These are phyloP conservation scores for Mythimna albipuncta DNA, from an alignment of 2,888 invertebrate genomes.

Conservation along the genomic window DNA sequence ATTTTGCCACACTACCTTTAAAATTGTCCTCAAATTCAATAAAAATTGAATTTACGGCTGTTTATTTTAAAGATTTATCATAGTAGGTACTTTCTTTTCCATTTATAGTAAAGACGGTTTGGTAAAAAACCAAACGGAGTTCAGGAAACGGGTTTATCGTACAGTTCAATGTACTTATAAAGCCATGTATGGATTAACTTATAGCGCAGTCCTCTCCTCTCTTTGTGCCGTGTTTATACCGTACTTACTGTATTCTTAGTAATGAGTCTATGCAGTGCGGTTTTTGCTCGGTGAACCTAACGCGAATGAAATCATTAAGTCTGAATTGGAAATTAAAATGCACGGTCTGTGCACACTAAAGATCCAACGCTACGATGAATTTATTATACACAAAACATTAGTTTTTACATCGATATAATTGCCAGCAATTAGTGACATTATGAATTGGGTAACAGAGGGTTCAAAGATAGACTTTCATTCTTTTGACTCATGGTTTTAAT, in stretches of 20 bases:
- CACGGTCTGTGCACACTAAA: slow-evolving; percentile 32
- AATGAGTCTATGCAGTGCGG: slow-evolving; percentile 48
- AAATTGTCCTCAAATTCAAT: slow-evolving; percentile 6
- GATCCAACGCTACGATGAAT: slow-evolving; percentile 19
- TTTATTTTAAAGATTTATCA: slow-evolving; percentile 14
- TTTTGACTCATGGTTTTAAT: neutral
- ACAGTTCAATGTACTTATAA: slow-evolving; percentile 55
- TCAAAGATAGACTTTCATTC: neutral
- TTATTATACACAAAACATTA: neutral
- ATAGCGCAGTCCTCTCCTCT: slow-evolving; percentile 37
- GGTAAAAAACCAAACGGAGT: slow-evolving; percentile 42
- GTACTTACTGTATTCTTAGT: slow-evolving; percentile 48
- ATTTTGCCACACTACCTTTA: slow-evolving; percentile 17
- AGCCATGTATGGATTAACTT: slow-evolving; percentile 50
- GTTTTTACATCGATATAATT: slow-evolving; percentile 12
- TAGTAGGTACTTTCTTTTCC: slow-evolving; percentile 15
- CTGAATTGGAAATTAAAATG: slow-evolving; percentile 33
- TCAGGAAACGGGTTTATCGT: slow-evolving; percentile 52
- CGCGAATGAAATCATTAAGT: slow-evolving; percentile 39
- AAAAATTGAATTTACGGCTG: slow-evolving; percentile 3
- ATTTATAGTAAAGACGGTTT: slow-evolving; percentile 26
- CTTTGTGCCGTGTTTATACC: slow-evolving; percentile 30
- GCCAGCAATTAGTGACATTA: slow-evolving; percentile 22
- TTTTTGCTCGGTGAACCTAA: slow-evolving; percentile 45
- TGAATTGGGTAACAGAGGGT: neutral